phyloP scores from a whole-genome alignment of 2,888 invertebrate genomes.

The Synanthedon formicaeformis region DNA sequence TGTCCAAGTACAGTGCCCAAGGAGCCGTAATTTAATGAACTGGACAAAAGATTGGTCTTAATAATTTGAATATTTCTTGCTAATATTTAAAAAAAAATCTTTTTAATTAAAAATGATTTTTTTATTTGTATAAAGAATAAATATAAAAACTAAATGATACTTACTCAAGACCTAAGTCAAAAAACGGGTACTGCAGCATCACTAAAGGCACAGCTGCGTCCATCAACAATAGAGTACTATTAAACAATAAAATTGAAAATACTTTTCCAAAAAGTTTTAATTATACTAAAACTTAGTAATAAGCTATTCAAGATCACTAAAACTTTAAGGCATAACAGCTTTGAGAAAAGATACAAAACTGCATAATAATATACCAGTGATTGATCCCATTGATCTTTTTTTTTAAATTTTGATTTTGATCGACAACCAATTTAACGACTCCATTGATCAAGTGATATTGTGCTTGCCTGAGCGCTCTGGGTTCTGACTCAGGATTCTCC shows the following conservation, averaged over 20 bases:
- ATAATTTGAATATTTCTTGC: slow-evolving; percentile 42
- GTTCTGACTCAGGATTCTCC: too few species aligned
- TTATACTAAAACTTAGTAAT: too few species aligned
- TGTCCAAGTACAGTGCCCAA: slow-evolving; percentile 84
- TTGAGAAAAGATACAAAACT: too few species aligned
- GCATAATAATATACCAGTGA: too few species aligned
- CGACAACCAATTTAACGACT: too few species aligned
- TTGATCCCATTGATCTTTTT: too few species aligned
- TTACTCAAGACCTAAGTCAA: slow-evolving; percentile 87
- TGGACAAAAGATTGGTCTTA: slow-evolving; percentile 62
- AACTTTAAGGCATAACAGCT: too few species aligned
- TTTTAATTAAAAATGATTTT: not conserved
- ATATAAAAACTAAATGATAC: slow-evolving; percentile 32
- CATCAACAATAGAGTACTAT: slow-evolving; percentile 14
- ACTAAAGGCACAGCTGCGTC: slow-evolving; percentile 84
- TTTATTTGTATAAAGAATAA: not conserved
- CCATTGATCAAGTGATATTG: too few species aligned
- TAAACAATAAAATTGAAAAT: not conserved
- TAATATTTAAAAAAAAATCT: not conserved
- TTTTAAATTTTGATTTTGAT: too few species aligned
- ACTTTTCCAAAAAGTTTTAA: not conserved
- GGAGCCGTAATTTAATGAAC: slow-evolving; percentile 85
- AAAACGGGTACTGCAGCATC: slow-evolving; percentile 87
- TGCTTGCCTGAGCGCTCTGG: too few species aligned
- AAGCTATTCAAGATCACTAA: too few species aligned